Conservation (phyloP, 2,888 invertebrate species). For the Hymenopus coronatus region DNA sequence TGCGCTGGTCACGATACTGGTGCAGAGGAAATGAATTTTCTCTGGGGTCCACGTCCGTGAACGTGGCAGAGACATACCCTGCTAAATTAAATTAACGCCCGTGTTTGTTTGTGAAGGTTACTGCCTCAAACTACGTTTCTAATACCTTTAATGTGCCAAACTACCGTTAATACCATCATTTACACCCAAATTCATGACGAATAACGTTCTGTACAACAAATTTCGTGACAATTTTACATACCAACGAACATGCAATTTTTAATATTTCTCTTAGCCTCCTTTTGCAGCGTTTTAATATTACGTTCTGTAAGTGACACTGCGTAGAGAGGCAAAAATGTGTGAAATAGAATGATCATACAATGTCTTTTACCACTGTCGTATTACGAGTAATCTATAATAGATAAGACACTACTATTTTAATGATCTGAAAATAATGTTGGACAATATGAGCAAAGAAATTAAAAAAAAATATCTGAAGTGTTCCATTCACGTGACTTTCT, state of each 20-base stretch:
- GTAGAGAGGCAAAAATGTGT: too few relatives aligned
- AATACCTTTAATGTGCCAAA: background rate
- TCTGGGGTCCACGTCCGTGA: background rate
- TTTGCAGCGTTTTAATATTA: too few relatives aligned
- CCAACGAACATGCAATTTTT: background rate
- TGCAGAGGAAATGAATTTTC: background rate
- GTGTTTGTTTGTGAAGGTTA: background rate
- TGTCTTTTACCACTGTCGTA: too few relatives aligned
- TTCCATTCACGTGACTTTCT: too few relatives aligned
- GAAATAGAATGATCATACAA: too few relatives aligned
- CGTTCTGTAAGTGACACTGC: too few relatives aligned
- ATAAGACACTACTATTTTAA: too few relatives aligned
- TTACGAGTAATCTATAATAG: too few relatives aligned
- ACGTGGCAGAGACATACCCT: background rate
- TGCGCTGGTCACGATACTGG: background rate
- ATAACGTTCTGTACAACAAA: background rate
- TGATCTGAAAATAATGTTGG: too few relatives aligned
- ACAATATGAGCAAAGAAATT: too few relatives aligned
- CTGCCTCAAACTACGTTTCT: background rate
- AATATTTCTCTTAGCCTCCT: too few relatives aligned
- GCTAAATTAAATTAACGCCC: constrained; percentile 1
- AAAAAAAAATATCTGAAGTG: too few relatives aligned
- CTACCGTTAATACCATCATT: background rate
- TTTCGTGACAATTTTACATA: background rate
- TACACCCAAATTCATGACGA: background rate